phyloP scores from a whole-genome alignment of 1,140 invertebrate genomes.

The Trichomalopsis sarcophagae region DNA sequence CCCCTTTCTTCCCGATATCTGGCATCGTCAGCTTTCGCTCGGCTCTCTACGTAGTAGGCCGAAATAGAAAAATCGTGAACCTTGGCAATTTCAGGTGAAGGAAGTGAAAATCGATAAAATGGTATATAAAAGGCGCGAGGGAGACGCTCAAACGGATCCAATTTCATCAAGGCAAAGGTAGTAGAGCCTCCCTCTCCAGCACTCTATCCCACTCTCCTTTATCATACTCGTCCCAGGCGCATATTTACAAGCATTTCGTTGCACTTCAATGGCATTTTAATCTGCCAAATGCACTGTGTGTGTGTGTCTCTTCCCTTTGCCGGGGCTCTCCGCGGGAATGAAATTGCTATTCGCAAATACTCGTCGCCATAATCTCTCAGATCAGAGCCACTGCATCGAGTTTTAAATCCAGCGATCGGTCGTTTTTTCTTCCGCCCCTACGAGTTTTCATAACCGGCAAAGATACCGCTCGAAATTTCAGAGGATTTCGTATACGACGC shows the following conservation, averaged over 20 bases:
- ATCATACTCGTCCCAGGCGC: conserved; percentile 37
- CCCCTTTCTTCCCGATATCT: conserved; percentile 11
- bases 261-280: conserved; percentile 61
- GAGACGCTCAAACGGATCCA: conserved; percentile 54
- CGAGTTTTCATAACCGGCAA: too few species aligned
- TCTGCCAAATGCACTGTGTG: conserved; percentile 57
- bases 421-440: background rate
- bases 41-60: background rate
- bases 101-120: conserved; percentile 49
- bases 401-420: conserved; percentile 29
- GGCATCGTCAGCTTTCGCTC: conserved; percentile 20
- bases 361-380: conserved; percentile 60
- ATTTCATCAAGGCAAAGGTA: conserved; percentile 54
- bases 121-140: conserved; percentile 46
- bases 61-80: conserved; percentile 29
- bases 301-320: conserved; percentile 30
- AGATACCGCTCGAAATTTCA: too few species aligned
- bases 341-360: conserved; percentile 58
- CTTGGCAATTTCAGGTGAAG: conserved; percentile 45
- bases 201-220: conserved; percentile 7
- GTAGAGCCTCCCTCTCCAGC: background rate
- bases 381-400: conserved; percentile 52
- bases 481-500: too few species aligned
- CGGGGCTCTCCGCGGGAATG: conserved; percentile 10
- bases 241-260: conserved; percentile 60